Evolutionary conservation across 2,888 invertebrate species (phyloP).

Genomic region (Campoplex nolae): DNA sequence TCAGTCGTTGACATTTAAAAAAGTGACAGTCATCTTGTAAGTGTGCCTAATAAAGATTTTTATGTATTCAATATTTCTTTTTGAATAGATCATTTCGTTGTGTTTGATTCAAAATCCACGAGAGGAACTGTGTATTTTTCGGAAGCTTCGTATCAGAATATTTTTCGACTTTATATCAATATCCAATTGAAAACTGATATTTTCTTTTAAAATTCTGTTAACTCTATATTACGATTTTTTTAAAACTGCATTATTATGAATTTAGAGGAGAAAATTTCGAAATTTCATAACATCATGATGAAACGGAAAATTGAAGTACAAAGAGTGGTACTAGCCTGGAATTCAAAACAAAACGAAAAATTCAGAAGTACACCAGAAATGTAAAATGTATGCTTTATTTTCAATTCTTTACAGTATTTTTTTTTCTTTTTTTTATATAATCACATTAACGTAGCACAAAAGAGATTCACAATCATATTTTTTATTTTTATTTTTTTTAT

Average conservation of each 20-base stretch:
- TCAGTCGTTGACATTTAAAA: background rate
- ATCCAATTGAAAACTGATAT: background rate
- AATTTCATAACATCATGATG: background rate
- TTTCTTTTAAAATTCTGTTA: background rate
- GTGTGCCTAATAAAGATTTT: too few relatives aligned
- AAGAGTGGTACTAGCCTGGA: background rate
- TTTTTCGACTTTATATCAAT: background rate
- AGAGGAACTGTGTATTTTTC: background rate
- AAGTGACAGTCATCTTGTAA: too few relatives aligned
- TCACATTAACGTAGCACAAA: slow-evolving; percentile 88
- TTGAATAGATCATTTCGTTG: background rate
- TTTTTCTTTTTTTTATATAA: slow-evolving; percentile 86
- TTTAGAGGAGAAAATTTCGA: background rate
- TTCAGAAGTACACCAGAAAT: slow-evolving; percentile 73
- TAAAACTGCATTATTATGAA: background rate
- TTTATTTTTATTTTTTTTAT: slow-evolving; percentile 84
- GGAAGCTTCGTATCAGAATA: background rate
- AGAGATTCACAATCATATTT: slow-evolving; percentile 89
- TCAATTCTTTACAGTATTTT: slow-evolving; percentile 87
- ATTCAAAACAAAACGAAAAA: background rate
- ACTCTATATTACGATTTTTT: too few relatives aligned
- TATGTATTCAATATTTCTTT: background rate
- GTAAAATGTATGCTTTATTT: slow-evolving; percentile 86
- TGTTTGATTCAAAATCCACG: background rate
- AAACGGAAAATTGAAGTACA: background rate